Evolutionary conservation across 1,140 invertebrate genomes (phyloP).

Genomic region (Drosophila bipectinata): DNA sequence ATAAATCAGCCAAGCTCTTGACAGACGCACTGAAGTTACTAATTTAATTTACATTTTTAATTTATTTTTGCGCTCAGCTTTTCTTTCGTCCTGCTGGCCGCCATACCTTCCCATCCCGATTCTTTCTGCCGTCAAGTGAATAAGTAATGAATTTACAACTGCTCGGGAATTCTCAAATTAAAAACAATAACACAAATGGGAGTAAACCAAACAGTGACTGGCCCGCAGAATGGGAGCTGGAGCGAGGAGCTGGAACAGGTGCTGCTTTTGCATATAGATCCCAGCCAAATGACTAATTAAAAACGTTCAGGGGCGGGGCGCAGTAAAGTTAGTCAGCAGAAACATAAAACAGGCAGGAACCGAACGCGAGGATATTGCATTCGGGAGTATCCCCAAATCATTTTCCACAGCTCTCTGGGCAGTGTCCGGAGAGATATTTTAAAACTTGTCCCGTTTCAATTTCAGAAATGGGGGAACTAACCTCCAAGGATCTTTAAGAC

Average conservation of each 20-base stretch:
- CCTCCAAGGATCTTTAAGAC: slow-evolving; percentile 34
- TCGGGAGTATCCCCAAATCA: slow-evolving; percentile 2
- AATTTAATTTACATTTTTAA: slow-evolving; percentile 83
- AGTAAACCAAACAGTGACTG: slow-evolving; percentile 45
- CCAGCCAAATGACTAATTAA: slow-evolving; percentile 77
- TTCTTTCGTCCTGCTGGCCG: slow-evolving; percentile 1
- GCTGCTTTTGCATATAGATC: slow-evolving; percentile 74
- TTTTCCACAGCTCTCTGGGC: not conserved
- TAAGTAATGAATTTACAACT: slow-evolving; percentile 83
- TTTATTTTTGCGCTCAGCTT: slow-evolving; percentile 66
- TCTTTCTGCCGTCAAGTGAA: slow-evolving; percentile 71
- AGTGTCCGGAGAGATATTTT: not conserved
- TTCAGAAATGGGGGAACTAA: not conserved
- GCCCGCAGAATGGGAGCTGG: slow-evolving; percentile 37
- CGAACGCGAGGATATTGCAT: slow-evolving; percentile 2
- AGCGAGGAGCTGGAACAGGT: slow-evolving; percentile 66
- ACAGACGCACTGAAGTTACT: slow-evolving; percentile 82
- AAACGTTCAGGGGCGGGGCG: slow-evolving; percentile 71
- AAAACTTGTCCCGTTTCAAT: not conserved
- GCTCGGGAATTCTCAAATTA: slow-evolving; percentile 81
- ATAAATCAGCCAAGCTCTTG: slow-evolving; percentile 80
- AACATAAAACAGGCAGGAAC: slow-evolving; percentile 41
- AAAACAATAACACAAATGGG: slow-evolving; percentile 80
- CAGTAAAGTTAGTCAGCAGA: slow-evolving; percentile 63
- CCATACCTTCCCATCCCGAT: slow-evolving; percentile 21